Conservation (phyloP, 1,140 invertebrate genomes). For the Panagrolaimus sp. region DNA sequence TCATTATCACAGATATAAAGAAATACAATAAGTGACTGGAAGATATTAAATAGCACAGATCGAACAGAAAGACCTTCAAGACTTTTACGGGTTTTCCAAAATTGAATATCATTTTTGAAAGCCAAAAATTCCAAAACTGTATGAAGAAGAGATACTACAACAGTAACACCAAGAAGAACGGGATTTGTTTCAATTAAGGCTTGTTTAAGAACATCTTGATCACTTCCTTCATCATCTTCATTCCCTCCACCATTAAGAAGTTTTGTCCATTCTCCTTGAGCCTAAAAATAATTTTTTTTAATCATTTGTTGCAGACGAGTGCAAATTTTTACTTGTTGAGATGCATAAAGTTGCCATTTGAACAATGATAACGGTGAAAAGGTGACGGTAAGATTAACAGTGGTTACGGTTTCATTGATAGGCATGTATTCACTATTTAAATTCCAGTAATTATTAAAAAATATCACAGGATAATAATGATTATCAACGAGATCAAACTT, state of each 20-base stretch:
- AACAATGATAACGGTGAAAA: constrained; percentile 88
- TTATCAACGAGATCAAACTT: constrained; percentile 69
- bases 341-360: constrained; percentile 91
- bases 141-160: constrained; percentile 87
- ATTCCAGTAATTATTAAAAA: constrained; percentile 69
- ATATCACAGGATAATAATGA: constrained; percentile 78
- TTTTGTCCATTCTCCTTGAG: constrained; percentile 61
- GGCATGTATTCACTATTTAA: constrained; percentile 87
- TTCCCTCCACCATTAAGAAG: constrained; percentile 66
- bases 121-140: constrained; percentile 95
- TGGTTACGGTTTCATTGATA: constrained; percentile 74
- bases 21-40: constrained; percentile 87
- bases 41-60: constrained; percentile 97
- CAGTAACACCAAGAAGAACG: constrained; percentile 82
- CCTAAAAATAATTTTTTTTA: too few species aligned
- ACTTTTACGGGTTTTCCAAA: constrained; percentile 95
- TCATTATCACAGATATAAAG: constrained; percentile 94
- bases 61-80: constrained; percentile 92
- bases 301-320: too few species aligned
- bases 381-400: constrained; percentile 70
- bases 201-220: constrained; percentile 94
- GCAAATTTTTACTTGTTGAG: constrained; percentile 65
- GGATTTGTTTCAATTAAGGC: constrained; percentile 93
- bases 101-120: constrained; percentile 99
- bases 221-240: constrained; percentile 65